These are phyloP conservation scores for Epirrita christyi DNA, from an alignment of 2,888 invertebrate genomes.

Conservation along the genomic window DNA sequence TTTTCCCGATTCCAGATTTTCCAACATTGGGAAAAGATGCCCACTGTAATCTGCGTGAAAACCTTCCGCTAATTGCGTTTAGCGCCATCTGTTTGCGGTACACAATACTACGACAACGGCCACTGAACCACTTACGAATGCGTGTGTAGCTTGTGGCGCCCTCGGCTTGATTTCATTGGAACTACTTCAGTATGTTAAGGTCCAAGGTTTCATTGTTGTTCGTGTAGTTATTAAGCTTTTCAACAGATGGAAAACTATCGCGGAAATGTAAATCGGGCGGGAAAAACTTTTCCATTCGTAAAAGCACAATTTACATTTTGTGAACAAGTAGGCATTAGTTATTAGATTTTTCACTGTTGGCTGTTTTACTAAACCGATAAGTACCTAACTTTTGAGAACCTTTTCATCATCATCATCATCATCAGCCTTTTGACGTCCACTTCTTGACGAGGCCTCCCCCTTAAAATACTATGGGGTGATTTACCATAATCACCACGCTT, in stretches of 20 bases:
- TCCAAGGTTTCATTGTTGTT: neutral
- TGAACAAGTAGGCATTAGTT: no score
- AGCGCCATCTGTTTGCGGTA: constrained; percentile 40
- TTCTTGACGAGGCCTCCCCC: no score
- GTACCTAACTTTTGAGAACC: no score
- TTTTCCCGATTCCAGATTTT: constrained; percentile 69
- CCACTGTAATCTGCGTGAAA: constrained; percentile 34
- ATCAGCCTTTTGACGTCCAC: no score
- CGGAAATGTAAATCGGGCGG: neutral
- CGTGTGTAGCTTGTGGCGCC: constrained; percentile 2
- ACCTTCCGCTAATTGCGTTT: constrained; percentile 11
- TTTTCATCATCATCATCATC: no score
- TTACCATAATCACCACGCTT: no score
- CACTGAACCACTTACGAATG: neutral
- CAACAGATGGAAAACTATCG: constrained; percentile 12
- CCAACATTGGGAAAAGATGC: constrained; percentile 45
- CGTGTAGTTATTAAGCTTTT: neutral
- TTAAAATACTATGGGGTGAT: no score
- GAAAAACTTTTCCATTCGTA: neutral
- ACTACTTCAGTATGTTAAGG: neutral
- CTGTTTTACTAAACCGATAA: no score
- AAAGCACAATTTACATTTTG: no score
- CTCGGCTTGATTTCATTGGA: constrained; percentile 3
- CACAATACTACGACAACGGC: constrained; percentile 15
- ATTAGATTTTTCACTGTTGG: no score